Evolutionary conservation across 2,113 vertebrate genomes (phyloP).

Genomic region (Hippoglossus stenolepis): DNA sequence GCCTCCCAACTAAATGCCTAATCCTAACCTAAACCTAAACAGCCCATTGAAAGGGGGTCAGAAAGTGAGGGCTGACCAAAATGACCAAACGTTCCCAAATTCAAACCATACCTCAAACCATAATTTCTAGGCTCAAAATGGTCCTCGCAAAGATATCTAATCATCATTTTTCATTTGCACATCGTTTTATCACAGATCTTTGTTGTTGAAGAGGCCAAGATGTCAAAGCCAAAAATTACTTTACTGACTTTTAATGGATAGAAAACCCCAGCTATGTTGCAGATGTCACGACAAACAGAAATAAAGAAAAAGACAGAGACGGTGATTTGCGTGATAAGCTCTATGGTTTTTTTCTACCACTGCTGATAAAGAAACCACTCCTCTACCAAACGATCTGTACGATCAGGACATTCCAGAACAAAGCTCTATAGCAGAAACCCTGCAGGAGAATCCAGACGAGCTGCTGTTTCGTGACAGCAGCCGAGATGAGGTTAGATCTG

Average conservation of each 20-base stretch:
- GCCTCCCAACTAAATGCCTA: too few relatives aligned
- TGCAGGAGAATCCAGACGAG: constrained; percentile 16
- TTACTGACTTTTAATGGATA: background rate
- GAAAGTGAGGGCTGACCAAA: background rate
- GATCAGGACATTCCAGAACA: constrained; percentile 3
- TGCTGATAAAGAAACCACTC: background rate
- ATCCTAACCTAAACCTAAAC: too few relatives aligned
- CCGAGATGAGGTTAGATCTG: constrained; percentile 60
- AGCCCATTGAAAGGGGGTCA: too few relatives aligned
- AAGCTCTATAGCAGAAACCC: background rate
- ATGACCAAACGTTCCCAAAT: background rate
- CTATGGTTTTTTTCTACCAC: background rate
- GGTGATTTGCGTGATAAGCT: background rate
- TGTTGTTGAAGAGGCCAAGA: too few relatives aligned
- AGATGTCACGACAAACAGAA: background rate
- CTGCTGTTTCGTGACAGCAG: constrained; percentile 58
- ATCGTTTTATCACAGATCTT: background rate
- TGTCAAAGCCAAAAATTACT: too few relatives aligned
- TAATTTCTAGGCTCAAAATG: too few relatives aligned
- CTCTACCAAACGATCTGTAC: background rate
- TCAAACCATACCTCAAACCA: too few relatives aligned
- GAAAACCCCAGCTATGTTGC: background rate
- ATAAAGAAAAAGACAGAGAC: background rate
- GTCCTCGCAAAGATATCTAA: too few relatives aligned
- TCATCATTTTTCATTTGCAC: background rate